Conservation (phyloP, 2,113 vertebrate genomes). For the Psittacus erithacus region DNA sequence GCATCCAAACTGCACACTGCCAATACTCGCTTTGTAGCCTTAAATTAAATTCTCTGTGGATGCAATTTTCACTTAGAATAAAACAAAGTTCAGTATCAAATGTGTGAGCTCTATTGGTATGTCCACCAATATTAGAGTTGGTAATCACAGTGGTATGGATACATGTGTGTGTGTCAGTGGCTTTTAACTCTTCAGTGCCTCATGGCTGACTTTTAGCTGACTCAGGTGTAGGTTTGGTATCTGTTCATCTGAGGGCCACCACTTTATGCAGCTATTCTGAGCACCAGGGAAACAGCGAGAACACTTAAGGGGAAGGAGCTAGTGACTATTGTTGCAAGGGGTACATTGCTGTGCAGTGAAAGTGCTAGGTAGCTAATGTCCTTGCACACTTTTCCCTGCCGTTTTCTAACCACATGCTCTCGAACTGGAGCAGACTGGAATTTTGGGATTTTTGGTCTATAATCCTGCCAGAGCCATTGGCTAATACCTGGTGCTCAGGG, state of each 20-base stretch:
- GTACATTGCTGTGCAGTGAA: not conserved
- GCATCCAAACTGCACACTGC: not conserved
- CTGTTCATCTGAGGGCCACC: not conserved
- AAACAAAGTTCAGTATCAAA: not conserved
- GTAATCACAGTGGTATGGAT: not conserved
- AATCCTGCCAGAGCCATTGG: not conserved
- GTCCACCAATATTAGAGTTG: not conserved
- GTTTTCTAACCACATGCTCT: accelerated
- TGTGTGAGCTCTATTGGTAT: not conserved
- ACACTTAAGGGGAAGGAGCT: not conserved
- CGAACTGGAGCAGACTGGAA: not conserved
- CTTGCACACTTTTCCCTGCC: not conserved
- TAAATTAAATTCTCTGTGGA: not conserved
- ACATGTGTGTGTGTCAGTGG: not conserved
- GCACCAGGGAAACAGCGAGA: not conserved
- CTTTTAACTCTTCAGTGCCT: not conserved
- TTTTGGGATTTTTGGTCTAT: not conserved
- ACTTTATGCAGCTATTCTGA: not conserved
- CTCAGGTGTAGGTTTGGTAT: not conserved
- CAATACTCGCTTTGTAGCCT: not conserved
- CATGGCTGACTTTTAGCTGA: not conserved
- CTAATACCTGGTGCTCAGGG: not conserved
- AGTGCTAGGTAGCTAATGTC: not conserved
- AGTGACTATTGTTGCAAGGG: not conserved
- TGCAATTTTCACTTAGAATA: not conserved